Percentiles rank a stretch among this genome's conserved stretches.
Evolutionary conservation across 2,797 vertebrate species (phyloP).

Genomic region (Catharus ustulatus): DNA sequence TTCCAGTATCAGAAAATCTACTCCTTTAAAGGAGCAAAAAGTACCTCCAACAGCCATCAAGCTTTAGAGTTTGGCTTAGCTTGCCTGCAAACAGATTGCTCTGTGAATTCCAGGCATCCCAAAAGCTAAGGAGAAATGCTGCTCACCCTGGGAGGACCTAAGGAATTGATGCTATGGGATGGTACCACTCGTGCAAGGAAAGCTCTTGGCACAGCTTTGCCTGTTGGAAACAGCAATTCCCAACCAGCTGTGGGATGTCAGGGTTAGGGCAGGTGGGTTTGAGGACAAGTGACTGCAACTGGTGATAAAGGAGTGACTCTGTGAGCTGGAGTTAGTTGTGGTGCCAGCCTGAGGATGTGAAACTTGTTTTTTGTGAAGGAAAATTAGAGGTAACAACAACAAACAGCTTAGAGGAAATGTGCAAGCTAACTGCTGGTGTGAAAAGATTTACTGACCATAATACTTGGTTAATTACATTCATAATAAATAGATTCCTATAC

Average conservation of each 20-base stretch:
- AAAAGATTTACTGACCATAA: slow-evolving; percentile 40
- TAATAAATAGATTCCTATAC: slow-evolving; percentile 22
- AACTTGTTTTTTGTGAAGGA: background rate
- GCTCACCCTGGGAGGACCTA: background rate
- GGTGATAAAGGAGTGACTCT: background rate
- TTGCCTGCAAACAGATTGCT: background rate
- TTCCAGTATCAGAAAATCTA: background rate
- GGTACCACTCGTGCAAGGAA: background rate
- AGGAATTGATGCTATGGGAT: background rate
- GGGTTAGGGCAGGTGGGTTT: rapidly evolving
- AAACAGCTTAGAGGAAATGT: slow-evolving; percentile 9
- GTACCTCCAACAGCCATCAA: background rate
- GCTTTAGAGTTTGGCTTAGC: background rate
- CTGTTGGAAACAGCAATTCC: background rate
- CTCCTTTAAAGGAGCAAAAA: background rate
- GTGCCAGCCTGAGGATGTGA: background rate
- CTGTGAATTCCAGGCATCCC: background rate
- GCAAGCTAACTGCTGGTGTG: slow-evolving; percentile 2
- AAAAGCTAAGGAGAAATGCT: background rate
- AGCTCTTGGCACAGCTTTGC: background rate
- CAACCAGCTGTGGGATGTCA: background rate
- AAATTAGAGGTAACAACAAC: background rate
- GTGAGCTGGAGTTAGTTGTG: background rate
- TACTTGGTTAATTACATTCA: slow-evolving; percentile 23
- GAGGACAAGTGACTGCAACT: background rate